Percentiles rank a stretch among this genome's conserved stretches.
Conservation (phyloP, 2,113 vertebrate genomes). For the Hydrochoerus hydrochaeris region DNA sequence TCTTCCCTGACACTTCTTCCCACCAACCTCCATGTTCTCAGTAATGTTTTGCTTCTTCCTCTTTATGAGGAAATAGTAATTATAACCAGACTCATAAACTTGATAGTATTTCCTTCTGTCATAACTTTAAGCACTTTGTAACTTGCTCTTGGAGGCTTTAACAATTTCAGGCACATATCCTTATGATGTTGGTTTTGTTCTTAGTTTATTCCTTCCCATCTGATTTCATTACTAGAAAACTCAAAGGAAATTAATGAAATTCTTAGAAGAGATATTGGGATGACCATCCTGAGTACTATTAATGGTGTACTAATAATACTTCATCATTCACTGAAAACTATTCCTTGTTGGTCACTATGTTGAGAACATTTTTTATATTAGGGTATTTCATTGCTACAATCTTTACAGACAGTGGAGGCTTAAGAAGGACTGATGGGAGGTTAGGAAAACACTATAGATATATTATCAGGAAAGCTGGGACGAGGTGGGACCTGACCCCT, state of each 20-base stretch:
- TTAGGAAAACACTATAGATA: too few species aligned
- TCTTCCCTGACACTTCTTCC: neutral
- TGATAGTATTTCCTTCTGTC: neutral
- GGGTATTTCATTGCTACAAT: too few species aligned
- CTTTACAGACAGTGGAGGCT: too few species aligned
- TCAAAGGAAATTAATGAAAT: neutral
- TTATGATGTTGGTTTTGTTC: neutral
- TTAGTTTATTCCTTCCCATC: neutral
- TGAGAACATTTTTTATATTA: neutral
- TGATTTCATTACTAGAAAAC: neutral
- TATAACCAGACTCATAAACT: neutral
- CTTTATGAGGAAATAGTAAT: neutral
- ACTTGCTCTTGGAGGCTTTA: neutral
- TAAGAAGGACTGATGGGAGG: too few species aligned
- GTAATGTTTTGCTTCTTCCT: neutral
- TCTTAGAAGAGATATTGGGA: neutral
- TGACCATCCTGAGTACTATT: neutral
- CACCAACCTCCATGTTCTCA: neutral
- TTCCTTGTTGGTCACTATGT: neutral
- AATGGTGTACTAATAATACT: neutral
- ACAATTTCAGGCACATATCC: neutral
- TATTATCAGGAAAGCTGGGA: too few species aligned
- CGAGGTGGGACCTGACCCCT: too few species aligned
- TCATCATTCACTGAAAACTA: neutral
- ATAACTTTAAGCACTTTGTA: neutral